A percentile compares a stretch with the other conserved stretches of the same genome.
These are phyloP conservation scores for Bradypodion ventrale DNA, from an alignment of 2,797 vertebrate species.

Conservation along the genomic window DNA sequence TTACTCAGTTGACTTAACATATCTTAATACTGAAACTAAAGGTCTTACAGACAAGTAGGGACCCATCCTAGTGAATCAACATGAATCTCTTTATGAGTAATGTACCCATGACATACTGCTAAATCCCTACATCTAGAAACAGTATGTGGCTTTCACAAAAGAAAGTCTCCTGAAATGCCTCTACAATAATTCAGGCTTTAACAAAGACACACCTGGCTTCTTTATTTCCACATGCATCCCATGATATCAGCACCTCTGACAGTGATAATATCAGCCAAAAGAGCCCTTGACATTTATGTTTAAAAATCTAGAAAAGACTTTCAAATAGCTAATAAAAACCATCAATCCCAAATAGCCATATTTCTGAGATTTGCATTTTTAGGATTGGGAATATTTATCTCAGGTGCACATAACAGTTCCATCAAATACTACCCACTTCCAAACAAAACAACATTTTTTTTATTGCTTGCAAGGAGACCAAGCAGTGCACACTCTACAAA, in stretches of 20 bases:
- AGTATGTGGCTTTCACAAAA: not conserved
- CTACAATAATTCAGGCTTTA: conserved; percentile 17
- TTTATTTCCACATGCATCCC: conserved; percentile 12
- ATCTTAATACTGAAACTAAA: conserved; percentile 3
- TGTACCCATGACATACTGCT: not conserved
- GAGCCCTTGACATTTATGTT: not conserved
- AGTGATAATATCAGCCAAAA: not conserved
- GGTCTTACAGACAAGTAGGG: not conserved
- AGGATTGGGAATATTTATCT: not conserved
- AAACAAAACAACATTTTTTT: not conserved
- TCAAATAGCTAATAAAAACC: not conserved
- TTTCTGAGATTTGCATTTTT: not conserved
- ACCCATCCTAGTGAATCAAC: not conserved
- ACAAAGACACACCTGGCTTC: not conserved
- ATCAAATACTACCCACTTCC: no score
- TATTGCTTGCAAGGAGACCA: no score
- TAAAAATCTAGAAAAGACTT: not conserved
- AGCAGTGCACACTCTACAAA: no score
- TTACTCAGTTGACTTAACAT: not conserved
- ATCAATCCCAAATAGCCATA: not conserved
- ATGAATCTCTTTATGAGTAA: not conserved
- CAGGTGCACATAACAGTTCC: no score
- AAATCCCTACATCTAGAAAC: conserved; percentile 16
- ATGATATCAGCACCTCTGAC: not conserved
- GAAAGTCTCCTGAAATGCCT: not conserved